Conservation (phyloP, 2,113 vertebrate genomes). For the Centropus unirufus region DNA sequence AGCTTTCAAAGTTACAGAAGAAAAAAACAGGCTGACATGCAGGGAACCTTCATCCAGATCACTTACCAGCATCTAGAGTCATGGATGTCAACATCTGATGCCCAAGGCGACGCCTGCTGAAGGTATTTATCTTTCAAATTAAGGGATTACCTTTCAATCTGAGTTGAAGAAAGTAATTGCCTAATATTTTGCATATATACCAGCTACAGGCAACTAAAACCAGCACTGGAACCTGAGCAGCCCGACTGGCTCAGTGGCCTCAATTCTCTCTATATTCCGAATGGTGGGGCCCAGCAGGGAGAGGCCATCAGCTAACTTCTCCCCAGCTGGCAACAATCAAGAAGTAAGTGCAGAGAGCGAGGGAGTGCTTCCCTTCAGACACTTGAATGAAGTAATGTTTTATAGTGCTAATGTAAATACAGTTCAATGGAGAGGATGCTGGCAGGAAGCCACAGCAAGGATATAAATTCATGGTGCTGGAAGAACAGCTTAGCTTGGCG, state of each 20-base stretch:
- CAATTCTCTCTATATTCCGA: background rate
- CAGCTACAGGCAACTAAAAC: background rate
- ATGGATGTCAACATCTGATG: background rate
- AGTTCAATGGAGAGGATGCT: constrained; percentile 35
- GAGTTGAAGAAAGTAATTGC: background rate
- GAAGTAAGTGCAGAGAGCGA: background rate
- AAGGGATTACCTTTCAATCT: background rate
- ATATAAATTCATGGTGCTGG: constrained; percentile 37
- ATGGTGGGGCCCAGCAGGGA: background rate
- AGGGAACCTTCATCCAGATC: background rate
- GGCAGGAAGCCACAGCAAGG: constrained; percentile 17
- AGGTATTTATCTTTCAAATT: background rate
- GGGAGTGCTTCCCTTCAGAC: constrained; percentile 18
- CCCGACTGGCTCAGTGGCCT: background rate
- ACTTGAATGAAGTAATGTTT: constrained; percentile 40
- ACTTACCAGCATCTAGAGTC: background rate
- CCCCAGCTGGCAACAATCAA: constrained; percentile 4
- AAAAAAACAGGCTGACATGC: background rate
- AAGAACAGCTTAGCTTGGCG: background rate
- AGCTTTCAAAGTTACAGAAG: background rate
- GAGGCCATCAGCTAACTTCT: background rate
- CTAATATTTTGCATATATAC: background rate
- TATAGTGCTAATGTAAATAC: constrained; percentile 54
- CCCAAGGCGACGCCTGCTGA: background rate
- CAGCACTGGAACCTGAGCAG: background rate